Base-by-base conservation (phyloP, 2,888 invertebrate genomes). In the Gasteruption jaculator region DNA sequence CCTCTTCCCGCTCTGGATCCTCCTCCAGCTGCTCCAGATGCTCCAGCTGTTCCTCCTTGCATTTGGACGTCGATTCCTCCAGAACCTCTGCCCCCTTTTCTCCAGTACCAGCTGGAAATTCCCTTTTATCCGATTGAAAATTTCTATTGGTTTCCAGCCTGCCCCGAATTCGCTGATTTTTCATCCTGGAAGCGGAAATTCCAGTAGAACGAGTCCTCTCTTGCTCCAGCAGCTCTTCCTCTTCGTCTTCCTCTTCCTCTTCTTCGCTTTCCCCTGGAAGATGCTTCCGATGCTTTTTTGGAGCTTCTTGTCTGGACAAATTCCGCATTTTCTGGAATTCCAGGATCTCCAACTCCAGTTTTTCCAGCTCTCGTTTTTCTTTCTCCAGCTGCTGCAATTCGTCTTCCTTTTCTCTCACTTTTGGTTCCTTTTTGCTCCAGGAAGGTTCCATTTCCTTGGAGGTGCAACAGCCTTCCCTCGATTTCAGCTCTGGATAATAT, bases 261-360 rank as follows among this genome's bases (percentile, higher is more conserved):
- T 11, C 4, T 4, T 11, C 7, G 4, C n/a, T 19, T 4, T 35
- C 35, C 22, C 21, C 15, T 12, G 20, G n/a, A n/a, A n/a, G n/a
- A n/a, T n/a, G n/a, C n/a, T n/a, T n/a, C n/a, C 37, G 30, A 7
- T 11, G 4, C 20, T 24, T 14, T 35, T 20, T 24, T 22, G 4
- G 12, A 14, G 14, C 19, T 24, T 24, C 19, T 35, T 19, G n/a
- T n/a, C n/a, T n/a, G n/a, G n/a, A n/a, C n/a, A n/a, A n/a, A n/a
- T n/a, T n/a, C n/a, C n/a, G n/a, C 22, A 24, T 21, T 33, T 41
- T 8, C 16, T 34, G 20, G 14, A 41, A 2, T 18, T 26, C 22
- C 40, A n/a, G 40, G n/a, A 29, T 12, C 14, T 35, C 40, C 11
- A 12, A 15, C 8, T 24, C 15, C 33, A 40, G 14, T 10, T 40